Evolutionary conservation across 2,888 invertebrate genomes (phyloP).

Genomic region (Andrena minutula): DNA sequence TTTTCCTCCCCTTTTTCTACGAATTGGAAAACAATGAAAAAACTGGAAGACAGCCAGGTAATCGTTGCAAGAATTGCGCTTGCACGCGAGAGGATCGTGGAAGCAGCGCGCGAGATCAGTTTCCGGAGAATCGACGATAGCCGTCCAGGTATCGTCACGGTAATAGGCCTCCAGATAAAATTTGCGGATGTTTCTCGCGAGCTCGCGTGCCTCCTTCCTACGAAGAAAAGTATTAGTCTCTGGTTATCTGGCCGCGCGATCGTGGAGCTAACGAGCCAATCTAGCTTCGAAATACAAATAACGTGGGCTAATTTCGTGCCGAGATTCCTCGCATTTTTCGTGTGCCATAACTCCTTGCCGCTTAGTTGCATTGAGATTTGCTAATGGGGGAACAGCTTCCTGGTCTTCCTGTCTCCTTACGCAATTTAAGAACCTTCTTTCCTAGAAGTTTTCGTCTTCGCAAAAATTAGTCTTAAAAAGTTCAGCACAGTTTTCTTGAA

Average conservation of each 20-base stretch:
- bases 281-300: constrained; percentile 52
- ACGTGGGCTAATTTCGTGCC: constrained; percentile 11
- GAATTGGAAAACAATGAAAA: neutral
- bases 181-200: constrained; percentile 54
- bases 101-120: constrained; percentile 20
- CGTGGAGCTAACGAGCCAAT: constrained; percentile 60
- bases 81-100: neutral
- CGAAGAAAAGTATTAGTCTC: constrained; percentile 58
- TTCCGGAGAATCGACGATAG: constrained; percentile 28
- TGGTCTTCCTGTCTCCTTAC: too few relatives aligned
- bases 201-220: constrained; percentile 59
- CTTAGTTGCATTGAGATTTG: neutral
- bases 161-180: constrained; percentile 54
- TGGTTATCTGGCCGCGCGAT: constrained; percentile 59
- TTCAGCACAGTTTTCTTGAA: too few relatives aligned
- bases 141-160: constrained; percentile 47
- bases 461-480: too few relatives aligned
- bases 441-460: too few relatives aligned
- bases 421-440: too few relatives aligned
- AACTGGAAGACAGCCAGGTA: neutral
- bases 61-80: neutral
- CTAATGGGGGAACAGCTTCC: neutral
- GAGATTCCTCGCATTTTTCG: neutral
- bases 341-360: neutral
- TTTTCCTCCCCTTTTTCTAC: too few relatives aligned